Evolutionary conservation across 2,113 vertebrate species (phyloP), one percentile per base, ranked within the genome.

Genomic region (Corvus moneduloides): DNA sequence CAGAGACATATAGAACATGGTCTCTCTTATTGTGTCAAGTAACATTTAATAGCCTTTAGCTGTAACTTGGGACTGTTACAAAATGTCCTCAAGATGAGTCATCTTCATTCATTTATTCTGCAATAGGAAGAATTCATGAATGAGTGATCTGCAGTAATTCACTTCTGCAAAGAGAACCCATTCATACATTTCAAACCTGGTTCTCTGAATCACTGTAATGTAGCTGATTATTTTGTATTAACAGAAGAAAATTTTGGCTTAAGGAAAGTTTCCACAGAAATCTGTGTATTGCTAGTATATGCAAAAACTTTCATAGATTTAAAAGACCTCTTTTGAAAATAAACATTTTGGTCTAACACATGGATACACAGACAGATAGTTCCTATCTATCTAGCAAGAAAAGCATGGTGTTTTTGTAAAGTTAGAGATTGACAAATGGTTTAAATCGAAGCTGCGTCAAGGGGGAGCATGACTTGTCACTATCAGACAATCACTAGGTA

Each of bases 61-160:
- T 94, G 97, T 85, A 96, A 93, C 92, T 97, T 96, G 94, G 86
- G 89, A 95, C 92, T 95, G 93, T 88, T 97, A 95, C 16, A 84
- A 91, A 94, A 96, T 94, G 84, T 96, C 94, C 90, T 96, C 56
- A 71, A 33, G 92, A 97, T 97, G 96, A 97, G 93, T 98, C 97
- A 97, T 89, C 96, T 85, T 97, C 93, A 97, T 96, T 98, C 93
- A 97, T 77, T 93, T 93, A 95, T 84, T 91, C 69, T 94, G 94
- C 78, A 95, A 87, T 93, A 81, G 79, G 87, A 94, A 95, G 91
- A 95, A 96, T 96, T 98, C 94, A 93, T 97, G 97, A 98, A 98
- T 97, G 97, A 96, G 95, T 96, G 89, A 97, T 96, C 93, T 90
- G 80, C 91, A 96, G 84, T 92, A 91, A 97, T 97, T 98, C 94